Evolutionary conservation across 2,888 invertebrate genomes (phyloP).

Genomic region (Ferdinandea cuprea): DNA sequence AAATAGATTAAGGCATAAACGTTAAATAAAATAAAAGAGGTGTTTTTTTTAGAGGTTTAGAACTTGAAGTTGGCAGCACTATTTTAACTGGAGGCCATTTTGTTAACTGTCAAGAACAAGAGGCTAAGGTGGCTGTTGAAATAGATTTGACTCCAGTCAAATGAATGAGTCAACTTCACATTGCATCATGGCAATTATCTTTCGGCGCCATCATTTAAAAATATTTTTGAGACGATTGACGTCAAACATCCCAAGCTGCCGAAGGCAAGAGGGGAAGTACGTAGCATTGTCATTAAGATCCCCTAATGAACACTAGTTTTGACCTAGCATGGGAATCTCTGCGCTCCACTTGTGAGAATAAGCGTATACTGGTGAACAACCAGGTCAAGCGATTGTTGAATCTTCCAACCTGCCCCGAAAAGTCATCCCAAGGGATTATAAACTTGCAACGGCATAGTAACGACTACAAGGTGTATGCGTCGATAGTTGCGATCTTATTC

Average conservation of each 20-base stretch:
- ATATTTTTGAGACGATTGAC: constrained; percentile 4
- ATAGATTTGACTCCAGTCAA: neutral
- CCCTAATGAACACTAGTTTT: no score
- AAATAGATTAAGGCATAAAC: no score
- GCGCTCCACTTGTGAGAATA: no score
- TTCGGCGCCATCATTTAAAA: neutral
- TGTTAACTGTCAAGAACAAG: no score
- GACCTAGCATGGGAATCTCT: no score
- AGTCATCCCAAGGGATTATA: neutral
- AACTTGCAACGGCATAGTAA: neutral
- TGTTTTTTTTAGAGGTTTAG: no score
- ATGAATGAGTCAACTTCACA: neutral
- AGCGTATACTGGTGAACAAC: no score
- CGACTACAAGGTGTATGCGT: neutral
- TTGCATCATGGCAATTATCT: neutral
- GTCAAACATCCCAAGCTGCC: neutral
- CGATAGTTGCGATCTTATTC: constrained; percentile 9
- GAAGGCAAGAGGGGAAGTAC: neutral
- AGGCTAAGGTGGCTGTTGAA: neutral
- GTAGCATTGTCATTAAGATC: neutral
- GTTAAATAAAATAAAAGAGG: no score
- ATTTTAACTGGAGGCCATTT: no score
- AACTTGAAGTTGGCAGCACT: no score
- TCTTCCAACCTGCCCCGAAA: neutral
- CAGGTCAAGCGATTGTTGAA: no score